phyloP scores from a whole-genome alignment of 2,888 invertebrate genomes.

The Endotricha flammealis region DNA sequence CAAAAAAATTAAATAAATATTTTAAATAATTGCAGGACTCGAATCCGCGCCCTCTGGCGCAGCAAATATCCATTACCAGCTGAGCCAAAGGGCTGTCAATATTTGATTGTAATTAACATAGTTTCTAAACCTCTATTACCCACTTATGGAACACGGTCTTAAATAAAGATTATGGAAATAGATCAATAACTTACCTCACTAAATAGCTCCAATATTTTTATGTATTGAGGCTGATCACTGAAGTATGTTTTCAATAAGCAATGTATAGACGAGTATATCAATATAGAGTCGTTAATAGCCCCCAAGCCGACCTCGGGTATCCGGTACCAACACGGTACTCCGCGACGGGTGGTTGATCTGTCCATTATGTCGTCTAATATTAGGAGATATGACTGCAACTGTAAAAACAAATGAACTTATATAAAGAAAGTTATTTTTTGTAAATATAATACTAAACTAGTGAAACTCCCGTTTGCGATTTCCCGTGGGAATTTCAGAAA shows the following conservation, averaged over 20 bases:
- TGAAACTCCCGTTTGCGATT: too few relatives aligned
- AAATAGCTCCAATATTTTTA: slow-evolving; percentile 85
- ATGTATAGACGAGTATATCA: slow-evolving; percentile 87
- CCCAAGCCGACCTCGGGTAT: slow-evolving; percentile 82
- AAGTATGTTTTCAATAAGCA: slow-evolving; percentile 85
- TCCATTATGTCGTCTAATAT: slow-evolving; percentile 97
- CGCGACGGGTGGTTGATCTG: slow-evolving; percentile 87
- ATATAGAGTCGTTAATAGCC: slow-evolving; percentile 91
- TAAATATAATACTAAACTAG: too few relatives aligned
- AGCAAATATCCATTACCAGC: too few relatives aligned
- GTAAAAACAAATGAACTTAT: slow-evolving; percentile 16
- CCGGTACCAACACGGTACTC: slow-evolving; percentile 93
- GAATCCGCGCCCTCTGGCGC: too few relatives aligned
- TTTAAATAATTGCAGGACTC: too few relatives aligned
- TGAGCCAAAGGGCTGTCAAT: too few relatives aligned
- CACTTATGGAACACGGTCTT: too few relatives aligned
- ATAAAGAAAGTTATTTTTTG: not conserved
- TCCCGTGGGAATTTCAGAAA: not conserved
- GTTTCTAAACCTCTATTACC: too few relatives aligned
- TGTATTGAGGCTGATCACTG: slow-evolving; percentile 82
- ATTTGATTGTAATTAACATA: too few relatives aligned
- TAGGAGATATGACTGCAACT: slow-evolving; percentile 93
- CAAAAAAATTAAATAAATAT: too few relatives aligned
- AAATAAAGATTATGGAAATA: slow-evolving; percentile 8
- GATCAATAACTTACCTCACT: slow-evolving; percentile 80